Evolutionary conservation across 2,797 vertebrate genomes (phyloP).

Genomic region (Enteromius unitaeniatus): DNA sequence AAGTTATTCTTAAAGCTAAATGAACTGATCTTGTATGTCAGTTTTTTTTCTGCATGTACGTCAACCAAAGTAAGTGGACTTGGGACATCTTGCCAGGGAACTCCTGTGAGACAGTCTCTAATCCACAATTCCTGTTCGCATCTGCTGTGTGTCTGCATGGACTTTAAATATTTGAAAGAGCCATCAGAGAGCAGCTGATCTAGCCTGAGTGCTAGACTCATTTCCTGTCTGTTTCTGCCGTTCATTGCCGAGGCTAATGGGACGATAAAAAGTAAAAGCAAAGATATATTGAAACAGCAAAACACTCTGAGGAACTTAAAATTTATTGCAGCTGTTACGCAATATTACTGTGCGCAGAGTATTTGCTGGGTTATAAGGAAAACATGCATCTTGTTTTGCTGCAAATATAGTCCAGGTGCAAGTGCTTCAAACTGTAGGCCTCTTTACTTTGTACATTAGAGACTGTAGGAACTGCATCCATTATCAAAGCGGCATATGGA

Average conservation of each 20-base stretch:
- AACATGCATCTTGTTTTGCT: conserved; percentile 13
- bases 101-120: conserved; percentile 35
- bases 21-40: conserved; percentile 12
- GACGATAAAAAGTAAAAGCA: conserved; percentile 20
- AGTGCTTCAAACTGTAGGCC: neutral
- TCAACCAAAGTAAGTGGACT: conserved; percentile 29
- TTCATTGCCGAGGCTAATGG: conserved; percentile 19
- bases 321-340: conserved; percentile 1
- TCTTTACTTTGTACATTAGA: conserved; percentile 32
- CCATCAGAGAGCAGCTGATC: conserved; percentile 34
- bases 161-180: conserved; percentile 82
- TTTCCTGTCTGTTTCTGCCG: conserved; percentile 31
- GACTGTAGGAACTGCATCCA: conserved; percentile 6
- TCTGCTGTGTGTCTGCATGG: conserved; percentile 61
- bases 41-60: neutral
- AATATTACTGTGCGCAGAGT: neutral
- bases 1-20: conserved; percentile 24
- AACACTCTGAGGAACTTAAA: neutral
- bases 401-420: conserved; percentile 19
- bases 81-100: conserved; percentile 30
- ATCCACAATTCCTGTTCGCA: conserved; percentile 69
- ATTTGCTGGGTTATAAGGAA: conserved; percentile 7
- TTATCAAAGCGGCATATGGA: conserved; percentile 1
- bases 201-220: conserved; percentile 6
- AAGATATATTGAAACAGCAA: neutral